Conservation (phyloP, 2,888 invertebrate species). For the Megamerina dolium region DNA sequence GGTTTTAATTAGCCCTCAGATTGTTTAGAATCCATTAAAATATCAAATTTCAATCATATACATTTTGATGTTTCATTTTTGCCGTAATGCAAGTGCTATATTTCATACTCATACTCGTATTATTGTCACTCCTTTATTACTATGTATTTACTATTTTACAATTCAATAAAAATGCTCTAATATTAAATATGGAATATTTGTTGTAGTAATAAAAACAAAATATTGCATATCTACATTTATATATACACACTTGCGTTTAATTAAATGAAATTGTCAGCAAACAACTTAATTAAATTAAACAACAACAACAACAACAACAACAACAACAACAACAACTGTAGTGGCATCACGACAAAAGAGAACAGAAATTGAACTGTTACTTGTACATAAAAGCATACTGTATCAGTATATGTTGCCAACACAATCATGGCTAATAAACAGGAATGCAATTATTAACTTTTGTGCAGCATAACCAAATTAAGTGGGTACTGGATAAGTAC, state of each 20-base stretch:
- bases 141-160: too few relatives aligned
- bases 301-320: background rate
- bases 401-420: too few relatives aligned
- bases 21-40: constrained; percentile 39
- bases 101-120: too few relatives aligned
- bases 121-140: too few relatives aligned
- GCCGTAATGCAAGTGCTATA: background rate
- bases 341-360: too few relatives aligned
- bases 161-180: too few relatives aligned
- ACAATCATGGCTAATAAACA: constrained; percentile 43
- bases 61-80: background rate
- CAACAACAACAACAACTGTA: background rate
- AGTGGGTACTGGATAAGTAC: too few relatives aligned
- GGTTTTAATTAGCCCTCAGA: constrained; percentile 27
- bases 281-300: background rate
- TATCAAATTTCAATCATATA: constrained; percentile 33
- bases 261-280: background rate
- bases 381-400: too few relatives aligned
- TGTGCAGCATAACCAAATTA: constrained; percentile 29
- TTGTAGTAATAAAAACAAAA: background rate
- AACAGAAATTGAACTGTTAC: too few relatives aligned
- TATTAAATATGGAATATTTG: background rate
- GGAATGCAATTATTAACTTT: constrained; percentile 44
- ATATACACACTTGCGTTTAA: background rate
- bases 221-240: background rate